These are phyloP conservation scores for Rapana venosa DNA, from an alignment of 2,888 invertebrate genomes.

Conservation along the genomic window DNA sequence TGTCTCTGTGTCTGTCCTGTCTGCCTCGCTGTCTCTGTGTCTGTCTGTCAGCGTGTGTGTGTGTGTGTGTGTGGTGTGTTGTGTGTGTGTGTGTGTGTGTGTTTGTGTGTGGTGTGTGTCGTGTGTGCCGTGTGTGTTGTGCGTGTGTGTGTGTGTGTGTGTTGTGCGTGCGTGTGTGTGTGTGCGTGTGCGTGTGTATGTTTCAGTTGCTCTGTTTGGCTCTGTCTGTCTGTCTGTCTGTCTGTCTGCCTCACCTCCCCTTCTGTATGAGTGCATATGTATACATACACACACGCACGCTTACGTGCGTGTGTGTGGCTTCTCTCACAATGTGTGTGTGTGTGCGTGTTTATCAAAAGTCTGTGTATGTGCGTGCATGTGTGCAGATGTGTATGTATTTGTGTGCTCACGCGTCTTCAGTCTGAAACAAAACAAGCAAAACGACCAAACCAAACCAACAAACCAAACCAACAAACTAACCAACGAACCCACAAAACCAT, in stretches of 20 bases:
- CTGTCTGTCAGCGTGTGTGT: no score
- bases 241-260: slow-evolving; percentile 7
- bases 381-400: slow-evolving; percentile 8
- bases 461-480: no score
- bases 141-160: slow-evolving; percentile 18
- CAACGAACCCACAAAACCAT: no score
- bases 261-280: slow-evolving; percentile 28
- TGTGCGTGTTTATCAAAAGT: no score
- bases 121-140: no score
- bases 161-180: slow-evolving; percentile 28
- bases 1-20: slow-evolving; percentile 27
- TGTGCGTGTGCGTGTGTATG: slow-evolving; percentile 21
- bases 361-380: background rate
- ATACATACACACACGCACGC: background rate
- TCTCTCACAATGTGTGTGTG: no score
- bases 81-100: no score
- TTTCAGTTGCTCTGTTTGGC: background rate
- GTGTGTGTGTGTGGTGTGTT: no score
- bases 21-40: no score
- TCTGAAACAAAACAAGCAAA: no score
- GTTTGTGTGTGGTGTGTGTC: no score
- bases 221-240: background rate
- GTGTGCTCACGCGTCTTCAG: background rate
- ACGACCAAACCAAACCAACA: no score
- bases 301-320: background rate